Evolutionary conservation across 2,797 vertebrate genomes (phyloP).

Genomic region (Coluber constrictor): DNA sequence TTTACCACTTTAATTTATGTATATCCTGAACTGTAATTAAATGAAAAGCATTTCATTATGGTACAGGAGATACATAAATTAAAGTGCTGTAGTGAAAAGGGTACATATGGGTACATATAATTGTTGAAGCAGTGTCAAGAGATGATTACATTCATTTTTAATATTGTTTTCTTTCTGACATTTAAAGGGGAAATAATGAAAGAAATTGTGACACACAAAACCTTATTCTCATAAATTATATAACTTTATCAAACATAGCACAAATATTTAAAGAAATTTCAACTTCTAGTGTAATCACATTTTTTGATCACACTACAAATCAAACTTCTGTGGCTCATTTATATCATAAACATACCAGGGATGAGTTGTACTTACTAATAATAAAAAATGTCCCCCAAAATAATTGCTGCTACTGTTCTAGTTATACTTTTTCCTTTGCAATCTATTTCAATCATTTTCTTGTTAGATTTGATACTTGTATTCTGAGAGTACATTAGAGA

Average conservation of each 20-base stretch:
- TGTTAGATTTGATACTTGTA: neutral
- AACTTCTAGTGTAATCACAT: neutral
- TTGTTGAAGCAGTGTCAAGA: neutral
- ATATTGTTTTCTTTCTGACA: neutral
- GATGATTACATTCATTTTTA: neutral
- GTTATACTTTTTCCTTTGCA: neutral
- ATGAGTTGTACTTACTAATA: too few species aligned
- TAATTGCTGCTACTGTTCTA: neutral
- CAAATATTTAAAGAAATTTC: neutral
- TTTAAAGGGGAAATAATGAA: neutral
- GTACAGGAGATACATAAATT: too few species aligned
- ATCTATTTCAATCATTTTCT: neutral
- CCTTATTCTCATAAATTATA: neutral
- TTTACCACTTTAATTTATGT: neutral
- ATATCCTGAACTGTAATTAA: neutral
- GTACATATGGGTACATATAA: neutral
- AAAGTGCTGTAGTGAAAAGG: too few species aligned
- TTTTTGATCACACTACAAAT: neutral
- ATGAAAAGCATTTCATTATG: neutral
- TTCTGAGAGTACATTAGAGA: too few species aligned
- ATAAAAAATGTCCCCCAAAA: neutral
- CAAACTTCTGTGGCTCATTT: conserved; percentile 1
- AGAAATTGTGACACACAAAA: neutral
- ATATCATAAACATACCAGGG: neutral
- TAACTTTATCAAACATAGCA: neutral